Percentiles rank a stretch among this genome's conserved stretches.
phyloP scores from a whole-genome alignment of 2,797 vertebrate genomes.

The Sciaenops ocellatus region DNA sequence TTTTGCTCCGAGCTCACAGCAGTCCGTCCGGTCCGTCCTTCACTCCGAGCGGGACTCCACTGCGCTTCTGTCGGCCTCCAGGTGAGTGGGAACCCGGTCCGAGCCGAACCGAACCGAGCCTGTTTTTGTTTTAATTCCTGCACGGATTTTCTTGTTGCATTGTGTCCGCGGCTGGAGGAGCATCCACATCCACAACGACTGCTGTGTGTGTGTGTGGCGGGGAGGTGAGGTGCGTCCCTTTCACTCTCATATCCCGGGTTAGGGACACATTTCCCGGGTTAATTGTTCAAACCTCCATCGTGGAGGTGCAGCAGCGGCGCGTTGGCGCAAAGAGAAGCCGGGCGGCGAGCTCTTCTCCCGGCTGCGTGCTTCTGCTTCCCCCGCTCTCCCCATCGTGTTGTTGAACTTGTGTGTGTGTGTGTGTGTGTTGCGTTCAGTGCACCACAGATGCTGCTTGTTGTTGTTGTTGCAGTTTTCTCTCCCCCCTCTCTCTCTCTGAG shows the following conservation, averaged over 20 bases:
- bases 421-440: conserved; percentile 26
- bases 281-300: not conserved
- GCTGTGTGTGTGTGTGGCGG: not conserved
- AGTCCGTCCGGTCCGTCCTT: conserved; percentile 60
- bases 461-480: conserved; percentile 5
- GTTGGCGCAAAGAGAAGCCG: not conserved
- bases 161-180: conserved; percentile 2
- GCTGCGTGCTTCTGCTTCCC: not conserved
- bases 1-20: conserved; percentile 53
- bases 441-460: conserved; percentile 28
- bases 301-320: not conserved
- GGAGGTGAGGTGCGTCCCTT: conserved; percentile 18
- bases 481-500: no score
- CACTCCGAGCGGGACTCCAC: conserved; percentile 60
- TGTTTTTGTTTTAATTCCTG: not conserved
- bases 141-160: conserved; percentile 8
- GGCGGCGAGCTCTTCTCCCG: not conserved
- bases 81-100: conserved; percentile 60
- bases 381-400: conserved; percentile 18
- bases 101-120: not conserved
- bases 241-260: not conserved
- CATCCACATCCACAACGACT: conserved; percentile 33
- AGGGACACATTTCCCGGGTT: not conserved
- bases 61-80: conserved; percentile 58
- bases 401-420: conserved; percentile 33